Percentiles rank a stretch among this genome's conserved stretches.
phyloP scores from a whole-genome alignment of 2,113 vertebrate species.

The Octodon degus region DNA sequence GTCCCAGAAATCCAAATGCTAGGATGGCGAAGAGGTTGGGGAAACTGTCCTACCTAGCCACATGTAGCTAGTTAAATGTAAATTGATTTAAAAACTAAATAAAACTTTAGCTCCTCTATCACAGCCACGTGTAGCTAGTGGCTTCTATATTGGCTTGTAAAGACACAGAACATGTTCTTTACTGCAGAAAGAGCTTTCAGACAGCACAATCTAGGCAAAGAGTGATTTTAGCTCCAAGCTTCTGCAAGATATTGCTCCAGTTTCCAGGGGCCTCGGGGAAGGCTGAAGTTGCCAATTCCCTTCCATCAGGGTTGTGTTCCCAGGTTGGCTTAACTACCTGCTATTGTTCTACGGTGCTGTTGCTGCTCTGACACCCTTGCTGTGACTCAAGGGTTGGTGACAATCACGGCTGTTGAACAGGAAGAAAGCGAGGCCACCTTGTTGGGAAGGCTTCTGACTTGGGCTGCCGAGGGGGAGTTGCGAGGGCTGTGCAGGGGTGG shows the following conservation, averaged over 20 bases:
- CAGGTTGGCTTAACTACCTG: constrained; percentile 16
- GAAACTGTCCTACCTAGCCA: neutral
- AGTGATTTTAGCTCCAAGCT: neutral
- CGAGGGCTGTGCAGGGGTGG: neutral
- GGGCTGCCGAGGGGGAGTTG: neutral
- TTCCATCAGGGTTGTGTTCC: neutral
- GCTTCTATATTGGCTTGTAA: neutral
- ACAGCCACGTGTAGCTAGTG: neutral
- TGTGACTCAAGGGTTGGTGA: constrained; percentile 35
- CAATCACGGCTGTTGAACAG: constrained; percentile 3
- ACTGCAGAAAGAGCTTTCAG: neutral
- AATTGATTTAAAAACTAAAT: neutral
- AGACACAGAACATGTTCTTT: neutral
- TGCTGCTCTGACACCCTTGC: neutral
- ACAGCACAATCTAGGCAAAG: neutral
- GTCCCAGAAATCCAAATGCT: neutral
- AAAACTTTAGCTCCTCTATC: neutral
- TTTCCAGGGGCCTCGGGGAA: neutral
- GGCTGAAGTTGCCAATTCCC: neutral
- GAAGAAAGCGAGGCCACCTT: neutral
- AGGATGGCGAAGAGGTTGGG: neutral
- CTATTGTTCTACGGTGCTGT: neutral
- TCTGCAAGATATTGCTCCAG: neutral
- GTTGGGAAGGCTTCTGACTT: constrained; percentile 15
- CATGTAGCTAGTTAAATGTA: neutral